Base-by-base conservation (phyloP, 2,113 vertebrate species). In the Anguilla rostrata region DNA sequence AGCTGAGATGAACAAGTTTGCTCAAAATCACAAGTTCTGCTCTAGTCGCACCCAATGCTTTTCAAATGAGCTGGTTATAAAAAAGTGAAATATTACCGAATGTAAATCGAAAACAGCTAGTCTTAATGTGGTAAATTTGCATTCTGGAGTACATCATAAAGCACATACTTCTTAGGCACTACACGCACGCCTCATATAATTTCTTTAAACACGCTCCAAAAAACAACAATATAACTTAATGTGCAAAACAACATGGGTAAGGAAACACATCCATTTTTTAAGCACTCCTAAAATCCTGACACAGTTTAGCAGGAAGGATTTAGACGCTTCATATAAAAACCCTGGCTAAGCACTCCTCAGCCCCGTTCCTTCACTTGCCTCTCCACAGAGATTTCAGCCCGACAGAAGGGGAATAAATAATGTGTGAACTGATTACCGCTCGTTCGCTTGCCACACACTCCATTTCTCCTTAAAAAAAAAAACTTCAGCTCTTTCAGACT, bases 261-360 rank as follows among this genome's bases (percentile, higher is more conserved):
- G 75, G 53, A 26, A 79, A 79, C 46, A 46, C 34, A 40, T 85
- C 22, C 53, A 60, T 85, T 79, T 79, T 85, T 57, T 39, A 81
- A 57, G 26, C 16, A 20, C 78, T 85, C 79, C 53, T 85, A 57
- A 80, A 78, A 79, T 18, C 71, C 63, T 56, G 57, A 80, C 53
- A 85, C 12, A 57, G 20, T 79, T 85, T 39, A 75, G 49, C 29
- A 57, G 40, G 53, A 56, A 26, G 43, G 81, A 57, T 57, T 39
- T 56, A 49, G 75, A 43, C 2, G 11, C 75, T 85, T 39, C 20
- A 79, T 79, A 43, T 85, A 53, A 85, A 85, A 29, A 40, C 49
- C 39, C 46, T 78, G 41, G 84, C 15, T 8, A 83, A 60, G 56
- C 40, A 80, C 46, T 57, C 39, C 12, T 81, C 46, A 53, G 26